Base-by-base conservation (phyloP, 2,113 vertebrate species). In the Tetrao urogallus region DNA sequence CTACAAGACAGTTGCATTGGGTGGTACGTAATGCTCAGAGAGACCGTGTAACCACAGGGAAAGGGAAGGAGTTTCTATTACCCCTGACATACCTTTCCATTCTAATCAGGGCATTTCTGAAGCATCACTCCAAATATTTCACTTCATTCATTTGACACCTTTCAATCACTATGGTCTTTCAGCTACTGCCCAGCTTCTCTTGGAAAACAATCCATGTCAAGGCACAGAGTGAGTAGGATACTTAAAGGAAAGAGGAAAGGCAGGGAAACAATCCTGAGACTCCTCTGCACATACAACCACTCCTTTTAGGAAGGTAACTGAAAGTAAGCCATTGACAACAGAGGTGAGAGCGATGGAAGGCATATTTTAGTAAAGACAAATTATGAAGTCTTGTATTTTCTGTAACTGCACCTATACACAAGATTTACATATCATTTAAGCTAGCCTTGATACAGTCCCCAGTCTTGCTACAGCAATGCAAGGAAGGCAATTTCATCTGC, bases 391-490 rank as follows among this genome's bases (percentile, higher is more conserved):
- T 45, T 87, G 78, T 92, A 91, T 84, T 90, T 92, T 72, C 85
- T 95, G 96, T 93, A 97, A 90, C 91, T 93, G 76, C 89, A 83
- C 57, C 79, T 88, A 82, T 91, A 93, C 94, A 90, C 56, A 93
- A 91, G 84, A 93, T 86, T 93, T 88, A 94, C 89, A 75, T 77
- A 42, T 89, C 72, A 89, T 57, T 81, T 93, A 82, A 94, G 75
- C 71, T 88, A 66, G 58, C 63, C 89, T 94, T 86, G 60, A 94
- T 92, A 67, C 94, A 83, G 82, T 71, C 75, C 67, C 78, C 73
- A 56, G 75, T 56, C 75, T 82, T 56, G 38, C 82, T 82, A 72
- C 91, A 91, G 72, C 82, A 89, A 86, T 74, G 89, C 50, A 89
- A 86, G 84, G 60, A 87, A 91, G 65, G 52, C 67, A 34, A 74